Evolutionary conservation across 2,113 vertebrate genomes (phyloP).

Genomic region (Bombycilla garrulus): DNA sequence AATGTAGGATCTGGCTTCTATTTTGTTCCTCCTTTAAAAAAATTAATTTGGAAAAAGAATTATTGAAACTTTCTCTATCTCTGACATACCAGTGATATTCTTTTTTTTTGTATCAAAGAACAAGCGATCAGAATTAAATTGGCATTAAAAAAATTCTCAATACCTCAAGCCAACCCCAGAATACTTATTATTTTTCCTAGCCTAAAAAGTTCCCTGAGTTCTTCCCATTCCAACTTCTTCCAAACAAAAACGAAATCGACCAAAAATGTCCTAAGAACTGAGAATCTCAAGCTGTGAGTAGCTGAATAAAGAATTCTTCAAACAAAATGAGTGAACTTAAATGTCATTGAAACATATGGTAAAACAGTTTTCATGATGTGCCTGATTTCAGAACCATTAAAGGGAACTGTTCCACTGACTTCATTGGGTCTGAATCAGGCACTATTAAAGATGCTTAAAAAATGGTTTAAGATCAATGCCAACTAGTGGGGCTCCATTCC

Average conservation of each 20-base stretch:
- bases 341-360: constrained; percentile 23
- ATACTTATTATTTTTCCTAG: background rate
- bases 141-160: background rate
- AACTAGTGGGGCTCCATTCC: background rate
- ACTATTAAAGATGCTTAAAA: constrained; percentile 2
- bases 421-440: background rate
- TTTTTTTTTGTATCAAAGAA: background rate
- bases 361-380: background rate
- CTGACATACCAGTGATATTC: background rate
- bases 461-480: constrained; percentile 1
- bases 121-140: background rate
- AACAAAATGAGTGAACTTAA: background rate
- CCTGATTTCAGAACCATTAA: constrained; percentile 11
- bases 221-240: background rate
- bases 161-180: background rate
- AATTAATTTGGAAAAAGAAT: background rate
- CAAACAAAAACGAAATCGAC: background rate
- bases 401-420: constrained; percentile 15
- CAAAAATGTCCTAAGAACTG: background rate
- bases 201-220: background rate
- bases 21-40: background rate
- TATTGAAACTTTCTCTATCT: background rate
- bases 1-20: background rate
- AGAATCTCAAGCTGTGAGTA: constrained; percentile 29
- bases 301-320: constrained; percentile 14